Evolutionary conservation across 1,140 invertebrate species (phyloP).

Genomic region (Ceratina calcarata): DNA sequence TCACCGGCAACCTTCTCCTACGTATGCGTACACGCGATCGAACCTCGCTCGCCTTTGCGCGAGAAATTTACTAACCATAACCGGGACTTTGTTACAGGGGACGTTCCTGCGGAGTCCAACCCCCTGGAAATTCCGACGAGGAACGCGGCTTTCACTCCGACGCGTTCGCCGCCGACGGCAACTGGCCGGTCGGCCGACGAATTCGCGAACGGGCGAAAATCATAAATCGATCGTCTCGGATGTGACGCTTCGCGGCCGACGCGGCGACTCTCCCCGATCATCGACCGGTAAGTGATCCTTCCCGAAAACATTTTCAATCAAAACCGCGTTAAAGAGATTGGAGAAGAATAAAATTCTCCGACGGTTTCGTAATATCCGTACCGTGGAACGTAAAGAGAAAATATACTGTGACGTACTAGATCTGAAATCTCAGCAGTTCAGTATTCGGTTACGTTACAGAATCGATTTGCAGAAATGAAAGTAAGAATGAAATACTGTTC

Average conservation of each 20-base stretch:
- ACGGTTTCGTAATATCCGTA: too few species aligned
- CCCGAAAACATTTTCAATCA: too few species aligned
- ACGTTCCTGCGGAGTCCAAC: neutral
- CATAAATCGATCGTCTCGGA: slow-evolving; percentile 11
- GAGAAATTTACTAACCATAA: neutral
- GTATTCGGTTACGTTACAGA: too few species aligned
- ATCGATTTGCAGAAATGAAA: too few species aligned
- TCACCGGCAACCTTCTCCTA: neutral
- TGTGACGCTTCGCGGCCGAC: neutral
- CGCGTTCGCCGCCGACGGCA: slow-evolving; percentile 8
- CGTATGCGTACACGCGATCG: neutral
- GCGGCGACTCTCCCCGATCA: slow-evolving; percentile 1
- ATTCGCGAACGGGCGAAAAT: neutral
- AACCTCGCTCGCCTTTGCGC: neutral
- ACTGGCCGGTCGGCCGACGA: neutral
- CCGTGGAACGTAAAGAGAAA: too few species aligned
- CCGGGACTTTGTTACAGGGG: neutral
- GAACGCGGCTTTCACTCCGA: slow-evolving; percentile 1
- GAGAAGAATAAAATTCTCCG: too few species aligned
- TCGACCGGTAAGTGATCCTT: neutral
- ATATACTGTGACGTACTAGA: too few species aligned
- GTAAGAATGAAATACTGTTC: too few species aligned
- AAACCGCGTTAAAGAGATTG: too few species aligned
- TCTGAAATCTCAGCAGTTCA: too few species aligned
- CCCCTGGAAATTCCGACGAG: neutral